phyloP scores from a whole-genome alignment of 2,888 invertebrate genomes.

The Caenorhabditis sinica region DNA sequence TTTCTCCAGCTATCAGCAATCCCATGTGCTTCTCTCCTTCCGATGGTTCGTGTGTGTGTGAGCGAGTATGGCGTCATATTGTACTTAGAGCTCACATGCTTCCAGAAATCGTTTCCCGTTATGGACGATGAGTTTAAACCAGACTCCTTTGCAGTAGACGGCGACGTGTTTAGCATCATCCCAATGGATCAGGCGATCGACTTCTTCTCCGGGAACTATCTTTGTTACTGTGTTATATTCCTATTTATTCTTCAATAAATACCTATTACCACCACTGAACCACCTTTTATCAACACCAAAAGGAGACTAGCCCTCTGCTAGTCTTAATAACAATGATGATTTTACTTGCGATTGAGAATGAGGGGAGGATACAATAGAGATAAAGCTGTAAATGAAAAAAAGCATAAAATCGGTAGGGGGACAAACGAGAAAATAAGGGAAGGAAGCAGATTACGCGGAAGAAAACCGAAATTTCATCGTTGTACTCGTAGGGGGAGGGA shows the following conservation, averaged over 20 bases:
- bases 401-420: conserved; percentile 24
- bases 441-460: conserved; percentile 59
- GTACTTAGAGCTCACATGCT: conserved; percentile 80
- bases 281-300: too few species aligned
- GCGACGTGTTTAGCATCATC: conserved; percentile 90
- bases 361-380: conserved; percentile 35
- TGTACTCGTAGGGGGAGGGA: conserved; percentile 43
- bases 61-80: conserved; percentile 87
- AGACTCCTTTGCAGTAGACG: conserved; percentile 94
- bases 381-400: conserved; percentile 61
- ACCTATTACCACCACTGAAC: too few species aligned
- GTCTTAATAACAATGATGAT: conserved; percentile 18
- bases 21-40: conserved; percentile 91
- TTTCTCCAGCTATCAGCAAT: conserved; percentile 92
- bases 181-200: conserved; percentile 81
- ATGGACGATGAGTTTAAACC: conserved; percentile 95
- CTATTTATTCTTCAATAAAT: too few species aligned
- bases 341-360: conserved; percentile 5
- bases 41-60: conserved; percentile 88
- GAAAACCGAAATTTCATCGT: conserved; percentile 62
- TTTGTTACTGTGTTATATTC: too few species aligned
- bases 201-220: conserved; percentile 94
- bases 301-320: too few species aligned
- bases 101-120: conserved; percentile 87
- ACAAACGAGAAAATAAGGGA: not conserved